phyloP scores from a whole-genome alignment of 1,140 invertebrate species.

The Chrysomallon squamiferum region DNA sequence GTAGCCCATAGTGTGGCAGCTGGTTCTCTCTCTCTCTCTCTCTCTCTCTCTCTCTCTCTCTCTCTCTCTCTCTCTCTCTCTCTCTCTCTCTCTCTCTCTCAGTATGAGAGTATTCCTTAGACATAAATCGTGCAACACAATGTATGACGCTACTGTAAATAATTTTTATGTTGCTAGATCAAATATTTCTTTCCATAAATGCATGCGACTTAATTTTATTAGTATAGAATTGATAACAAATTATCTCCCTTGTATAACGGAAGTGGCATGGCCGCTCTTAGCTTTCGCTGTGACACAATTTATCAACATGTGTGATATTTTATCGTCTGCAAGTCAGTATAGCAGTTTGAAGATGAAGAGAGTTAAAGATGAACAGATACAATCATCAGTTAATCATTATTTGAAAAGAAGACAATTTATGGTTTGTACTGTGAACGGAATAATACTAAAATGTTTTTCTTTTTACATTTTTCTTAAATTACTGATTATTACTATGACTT shows the following conservation, averaged over 20 bases:
- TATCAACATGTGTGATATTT: constrained; percentile 2
- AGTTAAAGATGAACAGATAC: constrained; percentile 6
- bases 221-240: background rate
- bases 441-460: background rate
- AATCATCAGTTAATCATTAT: constrained; percentile 1
- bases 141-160: background rate
- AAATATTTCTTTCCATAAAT: background rate
- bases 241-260: background rate
- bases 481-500: background rate
- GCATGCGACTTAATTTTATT: background rate
- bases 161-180: background rate
- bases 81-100: no score
- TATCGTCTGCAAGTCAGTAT: background rate
- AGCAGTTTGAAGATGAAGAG: background rate
- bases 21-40: no score
- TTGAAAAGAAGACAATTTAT: constrained; percentile 5
- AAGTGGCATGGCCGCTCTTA: background rate
- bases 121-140: background rate
- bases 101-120: no score
- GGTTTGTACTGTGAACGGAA: background rate
- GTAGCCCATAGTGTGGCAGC: no score
- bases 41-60: no score
- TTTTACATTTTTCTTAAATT: background rate
- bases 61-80: no score
- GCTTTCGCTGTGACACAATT: background rate